Conservation (phyloP, 92 coral and sea anemone species). For the Zoanthus gigantus region DNA sequence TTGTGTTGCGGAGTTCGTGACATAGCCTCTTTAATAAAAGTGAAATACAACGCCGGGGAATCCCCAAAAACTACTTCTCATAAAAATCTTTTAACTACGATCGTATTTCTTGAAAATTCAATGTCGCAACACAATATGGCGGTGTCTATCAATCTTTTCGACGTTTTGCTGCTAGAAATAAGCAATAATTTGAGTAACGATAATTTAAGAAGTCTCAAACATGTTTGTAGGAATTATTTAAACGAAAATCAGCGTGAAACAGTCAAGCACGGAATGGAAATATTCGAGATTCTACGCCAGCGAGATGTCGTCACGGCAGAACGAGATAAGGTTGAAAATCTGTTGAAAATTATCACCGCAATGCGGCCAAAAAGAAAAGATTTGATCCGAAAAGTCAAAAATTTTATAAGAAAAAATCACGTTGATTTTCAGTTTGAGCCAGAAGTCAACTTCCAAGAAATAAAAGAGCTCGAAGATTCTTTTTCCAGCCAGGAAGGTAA, state of each 20-base stretch:
- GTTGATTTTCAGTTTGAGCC: neutral
- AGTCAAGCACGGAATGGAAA: constrained; percentile 69
- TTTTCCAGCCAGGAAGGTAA: constrained; percentile 41
- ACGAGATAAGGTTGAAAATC: constrained; percentile 62
- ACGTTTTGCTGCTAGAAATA: constrained; percentile 76
- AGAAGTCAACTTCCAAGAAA: neutral
- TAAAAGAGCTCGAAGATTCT: constrained; percentile 17
- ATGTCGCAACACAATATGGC: neutral
- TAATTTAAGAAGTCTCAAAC: constrained; percentile 73
- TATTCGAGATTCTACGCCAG: constrained; percentile 73
- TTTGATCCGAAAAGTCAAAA: constrained; percentile 65
- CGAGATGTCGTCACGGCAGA: constrained; percentile 72
- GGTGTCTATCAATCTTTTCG: constrained; percentile 69
- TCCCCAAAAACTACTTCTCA: too few species aligned
- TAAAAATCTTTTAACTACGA: too few species aligned
- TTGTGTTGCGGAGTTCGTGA: too few species aligned
- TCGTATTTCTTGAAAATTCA: too few species aligned
- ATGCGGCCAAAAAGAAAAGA: constrained; percentile 77
- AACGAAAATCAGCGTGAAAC: constrained; percentile 62
- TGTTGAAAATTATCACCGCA: constrained; percentile 64
- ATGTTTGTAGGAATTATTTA: constrained; percentile 68
- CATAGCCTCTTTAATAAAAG: too few species aligned
- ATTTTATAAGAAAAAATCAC: constrained; percentile 57
- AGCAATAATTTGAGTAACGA: constrained; percentile 69
- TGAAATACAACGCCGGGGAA: too few species aligned